These are phyloP conservation scores for Sphenopsis melanotis DNA, from an alignment of 2,797 vertebrate species.

Conservation along the genomic window DNA sequence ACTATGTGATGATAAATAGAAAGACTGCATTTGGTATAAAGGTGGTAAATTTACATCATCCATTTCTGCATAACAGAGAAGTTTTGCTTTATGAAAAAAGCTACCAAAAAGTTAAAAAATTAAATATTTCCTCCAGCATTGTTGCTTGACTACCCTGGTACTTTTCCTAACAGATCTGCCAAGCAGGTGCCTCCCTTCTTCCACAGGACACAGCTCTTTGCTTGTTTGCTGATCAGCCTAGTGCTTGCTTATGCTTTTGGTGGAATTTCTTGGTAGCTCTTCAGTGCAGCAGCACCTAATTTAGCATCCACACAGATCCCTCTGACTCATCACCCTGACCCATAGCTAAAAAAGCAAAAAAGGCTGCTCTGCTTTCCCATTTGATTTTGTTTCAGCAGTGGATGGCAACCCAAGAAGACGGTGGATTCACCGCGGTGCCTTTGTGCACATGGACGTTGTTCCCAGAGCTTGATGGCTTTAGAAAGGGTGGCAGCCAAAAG, in stretches of 20 bases:
- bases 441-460: neutral
- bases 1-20: neutral
- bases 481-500: neutral
- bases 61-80: neutral
- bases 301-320: neutral
- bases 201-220: neutral
- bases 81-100: neutral
- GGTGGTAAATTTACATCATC: neutral
- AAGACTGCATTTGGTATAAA: neutral
- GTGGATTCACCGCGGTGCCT: neutral
- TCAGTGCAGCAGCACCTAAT: neutral
- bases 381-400: neutral
- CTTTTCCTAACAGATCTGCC: neutral
- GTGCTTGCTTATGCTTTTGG: neutral
- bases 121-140: neutral
- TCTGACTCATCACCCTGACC: neutral
- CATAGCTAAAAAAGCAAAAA: neutral
- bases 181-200: neutral
- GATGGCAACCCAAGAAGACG: accelerated
- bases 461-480: neutral
- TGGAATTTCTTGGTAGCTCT: neutral
- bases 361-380: neutral
- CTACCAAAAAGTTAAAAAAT: neutral
- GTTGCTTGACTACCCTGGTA: neutral
- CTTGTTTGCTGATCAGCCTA: neutral